Base-by-base conservation (phyloP, 2,113 vertebrate genomes). In the Procapra przewalskii region DNA sequence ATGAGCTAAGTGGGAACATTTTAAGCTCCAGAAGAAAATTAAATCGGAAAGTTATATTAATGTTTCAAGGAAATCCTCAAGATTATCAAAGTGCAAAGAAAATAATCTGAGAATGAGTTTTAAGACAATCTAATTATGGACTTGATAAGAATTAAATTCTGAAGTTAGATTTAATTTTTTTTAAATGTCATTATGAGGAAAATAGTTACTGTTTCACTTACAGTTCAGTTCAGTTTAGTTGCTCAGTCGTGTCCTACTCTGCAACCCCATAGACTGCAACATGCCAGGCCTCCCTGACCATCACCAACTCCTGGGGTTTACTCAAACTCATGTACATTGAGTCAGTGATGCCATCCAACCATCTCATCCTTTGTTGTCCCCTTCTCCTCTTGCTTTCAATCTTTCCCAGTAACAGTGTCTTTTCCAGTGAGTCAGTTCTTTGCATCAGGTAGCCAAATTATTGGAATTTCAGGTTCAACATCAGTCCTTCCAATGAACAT, bases 211-310 rank as follows among this genome's bases (percentile, higher is more conserved):
- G 14, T 1, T 40, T 95, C 21, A 71, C 85, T 6, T 33, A 43
- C 3, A 71, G 17, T 36, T 71, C 9, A 36, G 64, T 71, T 71
- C n/a, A 71, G 4, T 36, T 67, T 2, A 67, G 33, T 71, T 19
- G 0, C 64, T 36, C 64, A 21, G n/a, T 36, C 4, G 0, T 67
- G 62, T 71, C n/a, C 0, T 2, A 36, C 9, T 71, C 17, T 36
- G 17, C 0, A 10, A 71, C 1, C n/a, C 17, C 17, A 11, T 11
- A 1, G n/a, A 36, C 17, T 36, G 9, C n/a, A 71, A 19, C 64
- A 71, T 1, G 8, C 64, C 64, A 36, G n/a, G n/a, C 9, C 9
- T 71, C n/a, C n/a, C n/a, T 36, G n/a, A 36, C n/a, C 64, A 36
- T 36, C n/a, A 71, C 4, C n/a, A 36, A 5, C 17, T 36, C n/a